Evolutionary conservation across 1,140 invertebrate species (phyloP), one percentile per base, ranked within the genome.

Genomic region (Pachypeltis micranthus): DNA sequence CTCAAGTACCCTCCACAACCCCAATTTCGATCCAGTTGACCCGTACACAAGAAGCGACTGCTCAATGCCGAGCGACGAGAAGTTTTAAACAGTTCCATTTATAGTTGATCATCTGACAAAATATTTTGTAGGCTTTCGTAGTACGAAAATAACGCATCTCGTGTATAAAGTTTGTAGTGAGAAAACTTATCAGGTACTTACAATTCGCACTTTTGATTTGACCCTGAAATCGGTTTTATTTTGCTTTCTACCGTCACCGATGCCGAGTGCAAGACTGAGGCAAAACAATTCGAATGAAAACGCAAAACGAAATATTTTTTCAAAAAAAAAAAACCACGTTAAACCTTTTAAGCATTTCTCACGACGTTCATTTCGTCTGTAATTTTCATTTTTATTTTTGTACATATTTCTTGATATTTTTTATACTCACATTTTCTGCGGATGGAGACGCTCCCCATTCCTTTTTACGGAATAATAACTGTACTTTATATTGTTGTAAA

Each of bases 191-290:
- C 12, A 51, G 12, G 4, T 51, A 16, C 4, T 51, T 51, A 51
- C 12, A 4, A 7, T 51, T 51, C 7, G 34, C n/a, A 7, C 7
- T 39, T 39, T 39, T n/a, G n/a, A 39, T n/a, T 39, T n/a, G 7
- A 10, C 34, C 34, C 7, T n/a, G n/a, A 51, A 10, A 51, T n/a
- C n/a, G n/a, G n/a, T n/a, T 7, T 51, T 51, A 51, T 21, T 4
- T 14, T 51, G 12, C 47, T 21, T 21, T 51, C 47, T 16, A 51
- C 16, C 16, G 7, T 39, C 31, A 7, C 16, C 31, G 25, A 29
- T 59, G 57, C 57, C 57, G 24, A 59, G 25, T 34, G 31, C 29
- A 59, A 59, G 57, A 59, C 57, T 59, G 57, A 59, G 57, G 57
- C 57, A 59, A 31, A 24, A 24, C 26, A 7, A 24, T 59, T 59